Conservation (phyloP, 2,888 invertebrate genomes). For the Nymphalis polychloros region DNA sequence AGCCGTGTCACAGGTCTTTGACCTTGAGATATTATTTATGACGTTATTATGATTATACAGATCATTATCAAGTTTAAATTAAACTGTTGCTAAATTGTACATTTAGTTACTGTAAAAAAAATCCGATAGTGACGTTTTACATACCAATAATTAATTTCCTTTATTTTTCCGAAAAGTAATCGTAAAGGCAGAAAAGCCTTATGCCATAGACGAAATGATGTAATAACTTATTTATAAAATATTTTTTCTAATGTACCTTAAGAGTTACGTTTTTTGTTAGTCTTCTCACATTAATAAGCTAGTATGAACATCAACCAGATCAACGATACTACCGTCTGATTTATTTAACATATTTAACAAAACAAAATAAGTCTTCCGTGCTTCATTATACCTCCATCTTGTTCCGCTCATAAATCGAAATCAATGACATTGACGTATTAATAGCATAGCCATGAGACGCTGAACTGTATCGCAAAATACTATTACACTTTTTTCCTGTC, state of each 20-base stretch:
- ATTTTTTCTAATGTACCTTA: no score
- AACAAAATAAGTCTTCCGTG: conserved; percentile 25
- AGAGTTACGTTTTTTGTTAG: no score
- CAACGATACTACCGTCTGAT: not conserved
- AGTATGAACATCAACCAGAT: not conserved
- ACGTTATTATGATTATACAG: not conserved
- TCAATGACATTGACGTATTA: conserved; percentile 35
- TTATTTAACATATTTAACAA: conserved; percentile 26
- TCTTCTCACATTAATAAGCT: no score
- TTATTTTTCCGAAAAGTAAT: no score
- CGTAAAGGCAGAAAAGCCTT: no score
- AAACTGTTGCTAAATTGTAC: not conserved
- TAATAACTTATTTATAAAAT: no score
- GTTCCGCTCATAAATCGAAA: conserved; percentile 34
- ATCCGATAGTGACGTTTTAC: no score
- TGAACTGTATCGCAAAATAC: conserved; percentile 34
- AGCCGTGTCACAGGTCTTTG: conserved; percentile 5
- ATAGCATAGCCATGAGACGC: conserved; percentile 17
- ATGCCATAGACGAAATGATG: no score
- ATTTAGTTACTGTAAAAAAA: no score
- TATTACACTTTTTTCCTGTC: conserved; percentile 36
- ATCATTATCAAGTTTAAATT: not conserved
- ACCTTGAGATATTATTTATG: conserved; percentile 3
- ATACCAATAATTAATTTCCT: no score
- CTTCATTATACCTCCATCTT: conserved; percentile 23